A percentile compares a stretch with the other conserved stretches of the same genome.
These are phyloP conservation scores for Megalonaias nervosa DNA, from an alignment of 1,140 invertebrate genomes.

Conservation along the genomic window DNA sequence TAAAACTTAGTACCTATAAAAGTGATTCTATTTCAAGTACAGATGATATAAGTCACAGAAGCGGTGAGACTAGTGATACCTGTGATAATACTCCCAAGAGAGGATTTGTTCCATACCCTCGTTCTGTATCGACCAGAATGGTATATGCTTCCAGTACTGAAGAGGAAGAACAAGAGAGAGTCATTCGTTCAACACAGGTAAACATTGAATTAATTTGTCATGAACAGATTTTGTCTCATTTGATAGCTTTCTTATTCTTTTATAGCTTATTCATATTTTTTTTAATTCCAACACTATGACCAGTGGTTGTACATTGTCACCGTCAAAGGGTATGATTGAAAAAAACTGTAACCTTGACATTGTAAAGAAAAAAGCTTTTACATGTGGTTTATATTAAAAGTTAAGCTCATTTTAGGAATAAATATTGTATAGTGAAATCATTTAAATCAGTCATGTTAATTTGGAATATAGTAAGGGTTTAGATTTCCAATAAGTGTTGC, in stretches of 20 bases:
- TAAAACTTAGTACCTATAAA: conserved; percentile 38
- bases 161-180: conserved; percentile 53
- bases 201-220: not conserved
- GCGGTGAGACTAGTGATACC: conserved; percentile 40
- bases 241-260: not conserved
- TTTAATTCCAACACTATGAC: not conserved
- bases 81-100: conserved; percentile 41
- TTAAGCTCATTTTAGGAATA: no score
- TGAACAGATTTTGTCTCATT: not conserved
- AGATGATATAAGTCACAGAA: conserved; percentile 48
- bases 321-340: no score
- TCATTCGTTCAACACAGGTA: conserved; percentile 52
- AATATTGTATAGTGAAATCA: no score
- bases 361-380: no score
- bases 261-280: not conserved
- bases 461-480: no score
- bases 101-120: conserved; percentile 49
- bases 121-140: conserved; percentile 39
- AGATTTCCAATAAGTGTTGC: no score
- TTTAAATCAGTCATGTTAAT: no score
- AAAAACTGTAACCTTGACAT: no score
- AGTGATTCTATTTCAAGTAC: conserved; percentile 51
- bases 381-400: no score
- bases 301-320: no score
- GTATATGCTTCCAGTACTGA: conserved; percentile 54